Evolutionary conservation across 2,888 invertebrate species (phyloP).

Genomic region (Piscicola geometra): DNA sequence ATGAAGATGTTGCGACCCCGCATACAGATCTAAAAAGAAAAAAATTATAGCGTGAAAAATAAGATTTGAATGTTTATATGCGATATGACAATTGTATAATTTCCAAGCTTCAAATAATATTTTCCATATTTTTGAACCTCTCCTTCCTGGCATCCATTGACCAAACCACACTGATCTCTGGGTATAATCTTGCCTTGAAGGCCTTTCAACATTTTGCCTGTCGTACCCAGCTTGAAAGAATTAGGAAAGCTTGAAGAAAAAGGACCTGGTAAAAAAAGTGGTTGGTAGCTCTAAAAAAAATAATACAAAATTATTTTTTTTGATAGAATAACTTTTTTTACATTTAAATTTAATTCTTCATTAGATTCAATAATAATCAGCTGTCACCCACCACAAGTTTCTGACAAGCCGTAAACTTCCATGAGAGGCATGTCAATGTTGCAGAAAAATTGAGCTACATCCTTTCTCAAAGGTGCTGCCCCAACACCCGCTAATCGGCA

Average conservation of each 20-base stretch:
- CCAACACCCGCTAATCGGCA: constrained; percentile 69
- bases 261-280: background rate
- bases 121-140: too few relatives aligned
- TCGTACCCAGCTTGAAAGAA: background rate
- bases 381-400: constrained; percentile 47
- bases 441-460: constrained; percentile 80
- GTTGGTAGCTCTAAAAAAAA: too few relatives aligned
- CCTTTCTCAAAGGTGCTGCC: constrained; percentile 78
- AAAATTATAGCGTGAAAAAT: too few relatives aligned
- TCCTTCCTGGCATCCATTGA: background rate
- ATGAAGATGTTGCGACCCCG: constrained; percentile 82
- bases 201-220: background rate
- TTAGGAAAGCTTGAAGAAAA: background rate
- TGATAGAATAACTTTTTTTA: too few relatives aligned
- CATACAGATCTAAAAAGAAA: constrained; percentile 67
- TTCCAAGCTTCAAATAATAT: too few relatives aligned
- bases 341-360: too few relatives aligned
- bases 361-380: too few relatives aligned
- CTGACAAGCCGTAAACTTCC: constrained; percentile 70
- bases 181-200: background rate
- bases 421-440: constrained; percentile 77
- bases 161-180: background rate
- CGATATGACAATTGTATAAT: too few relatives aligned
- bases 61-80: too few relatives aligned
- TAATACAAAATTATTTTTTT: too few relatives aligned